A percentile compares a stretch with the other conserved stretches of the same genome.
Conservation (phyloP, 2,113 vertebrate genomes). For the Antechinus stuartii region DNA sequence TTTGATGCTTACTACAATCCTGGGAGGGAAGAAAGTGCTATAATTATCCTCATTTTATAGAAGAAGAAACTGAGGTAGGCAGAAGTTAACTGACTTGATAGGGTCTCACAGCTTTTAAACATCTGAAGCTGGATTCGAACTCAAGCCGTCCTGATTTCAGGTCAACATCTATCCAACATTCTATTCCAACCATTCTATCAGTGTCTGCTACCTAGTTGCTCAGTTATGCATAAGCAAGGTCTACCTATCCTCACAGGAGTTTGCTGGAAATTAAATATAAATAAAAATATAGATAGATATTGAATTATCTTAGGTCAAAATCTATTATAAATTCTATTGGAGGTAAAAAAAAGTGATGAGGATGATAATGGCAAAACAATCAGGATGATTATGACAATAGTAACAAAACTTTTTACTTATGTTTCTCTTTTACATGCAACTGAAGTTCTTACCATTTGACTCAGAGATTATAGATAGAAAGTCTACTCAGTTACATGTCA, state of each 20-base stretch:
- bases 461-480: background rate
- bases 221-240: background rate
- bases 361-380: background rate
- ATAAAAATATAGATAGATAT: background rate
- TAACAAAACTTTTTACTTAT: background rate
- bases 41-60: too few relatives aligned
- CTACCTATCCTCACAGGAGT: background rate
- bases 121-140: background rate
- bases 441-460: background rate
- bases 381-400: background rate
- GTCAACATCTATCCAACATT: background rate
- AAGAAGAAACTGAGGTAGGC: too few relatives aligned
- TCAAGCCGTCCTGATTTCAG: background rate
- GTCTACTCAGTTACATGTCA: background rate
- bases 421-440: background rate
- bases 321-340: too few relatives aligned
- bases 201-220: background rate
- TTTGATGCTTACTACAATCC: background rate
- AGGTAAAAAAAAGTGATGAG: background rate
- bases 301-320: too few relatives aligned
- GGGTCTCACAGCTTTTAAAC: background rate
- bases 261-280: background rate
- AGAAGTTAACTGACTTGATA: too few relatives aligned
- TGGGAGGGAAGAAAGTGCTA: background rate
- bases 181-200: too few relatives aligned